Percentiles rank a stretch among this genome's conserved stretches.
These are phyloP conservation scores for Axis porcinus DNA, from an alignment of 2,113 vertebrate genomes.

Conservation along the genomic window DNA sequence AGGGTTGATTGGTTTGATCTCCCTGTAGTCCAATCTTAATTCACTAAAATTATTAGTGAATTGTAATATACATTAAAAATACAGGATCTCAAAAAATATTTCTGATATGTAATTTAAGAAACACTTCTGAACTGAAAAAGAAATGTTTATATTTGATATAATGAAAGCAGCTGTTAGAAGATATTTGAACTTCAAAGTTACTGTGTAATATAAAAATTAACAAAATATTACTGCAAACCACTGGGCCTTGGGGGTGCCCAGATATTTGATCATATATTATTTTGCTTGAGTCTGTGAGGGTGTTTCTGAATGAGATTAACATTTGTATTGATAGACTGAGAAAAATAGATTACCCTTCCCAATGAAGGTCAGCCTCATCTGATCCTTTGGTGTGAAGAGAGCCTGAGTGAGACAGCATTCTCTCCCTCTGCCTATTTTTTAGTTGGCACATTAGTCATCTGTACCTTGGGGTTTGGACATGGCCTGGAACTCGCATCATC, in stretches of 20 bases:
- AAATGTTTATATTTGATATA: background rate
- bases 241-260: background rate
- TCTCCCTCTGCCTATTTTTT: background rate
- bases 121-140: background rate
- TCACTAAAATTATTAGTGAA: background rate
- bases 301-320: background rate
- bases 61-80: background rate
- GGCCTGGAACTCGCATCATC: background rate
- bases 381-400: background rate
- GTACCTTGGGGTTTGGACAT: background rate
- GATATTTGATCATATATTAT: background rate
- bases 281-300: background rate
- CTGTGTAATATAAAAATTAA: background rate
- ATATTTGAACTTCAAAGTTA: background rate
- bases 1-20: background rate
- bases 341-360: background rate
- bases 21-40: background rate
- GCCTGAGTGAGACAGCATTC: background rate
- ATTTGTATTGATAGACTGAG: background rate
- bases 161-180: background rate
- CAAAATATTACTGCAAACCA: background rate
- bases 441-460: background rate
- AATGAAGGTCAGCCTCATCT: background rate
- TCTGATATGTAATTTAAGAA: background rate
- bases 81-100: background rate